Conservation (phyloP, 1,140 invertebrate species). For the Cydia amplana region DNA sequence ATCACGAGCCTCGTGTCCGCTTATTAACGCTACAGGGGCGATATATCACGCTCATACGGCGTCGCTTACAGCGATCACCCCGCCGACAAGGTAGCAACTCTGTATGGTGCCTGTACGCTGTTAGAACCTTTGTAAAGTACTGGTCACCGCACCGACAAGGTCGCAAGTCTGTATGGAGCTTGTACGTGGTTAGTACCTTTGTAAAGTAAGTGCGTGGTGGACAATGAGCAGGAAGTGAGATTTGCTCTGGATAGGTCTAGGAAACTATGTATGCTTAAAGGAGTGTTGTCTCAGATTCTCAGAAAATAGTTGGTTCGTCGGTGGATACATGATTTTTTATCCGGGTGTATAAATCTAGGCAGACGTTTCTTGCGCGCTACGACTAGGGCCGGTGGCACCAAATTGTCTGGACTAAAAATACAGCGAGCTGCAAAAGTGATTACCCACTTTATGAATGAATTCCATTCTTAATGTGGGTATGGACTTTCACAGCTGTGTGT, state of each 20-base stretch:
- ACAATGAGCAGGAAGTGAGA: conserved; percentile 30
- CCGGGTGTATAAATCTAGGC: too few relatives aligned
- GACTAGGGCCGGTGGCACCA: not conserved
- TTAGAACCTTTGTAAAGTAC: not conserved
- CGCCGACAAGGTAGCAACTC: conserved; percentile 1
- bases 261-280: not conserved
- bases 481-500: too few relatives aligned
- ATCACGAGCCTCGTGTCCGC: conserved; percentile 73
- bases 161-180: too few relatives aligned
- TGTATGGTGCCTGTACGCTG: not conserved
- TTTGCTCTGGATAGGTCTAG: conserved; percentile 14
- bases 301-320: not conserved
- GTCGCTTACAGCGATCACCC: conserved; percentile 28
- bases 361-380: not conserved
- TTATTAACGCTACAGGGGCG: conserved; percentile 76
- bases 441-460: too few relatives aligned
- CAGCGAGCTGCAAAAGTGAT: too few relatives aligned
- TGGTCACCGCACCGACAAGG: too few relatives aligned
- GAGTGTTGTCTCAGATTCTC: not conserved
- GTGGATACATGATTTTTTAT: too few relatives aligned
- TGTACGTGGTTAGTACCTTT: too few relatives aligned
- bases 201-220: not conserved
- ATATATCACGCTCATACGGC: conserved; percentile 76
- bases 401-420: not conserved
- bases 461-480: too few relatives aligned